A percentile compares a stretch with the other conserved stretches of the same genome.
phyloP scores from a whole-genome alignment of 2,113 vertebrate species.

The Irena cyanogastra region DNA sequence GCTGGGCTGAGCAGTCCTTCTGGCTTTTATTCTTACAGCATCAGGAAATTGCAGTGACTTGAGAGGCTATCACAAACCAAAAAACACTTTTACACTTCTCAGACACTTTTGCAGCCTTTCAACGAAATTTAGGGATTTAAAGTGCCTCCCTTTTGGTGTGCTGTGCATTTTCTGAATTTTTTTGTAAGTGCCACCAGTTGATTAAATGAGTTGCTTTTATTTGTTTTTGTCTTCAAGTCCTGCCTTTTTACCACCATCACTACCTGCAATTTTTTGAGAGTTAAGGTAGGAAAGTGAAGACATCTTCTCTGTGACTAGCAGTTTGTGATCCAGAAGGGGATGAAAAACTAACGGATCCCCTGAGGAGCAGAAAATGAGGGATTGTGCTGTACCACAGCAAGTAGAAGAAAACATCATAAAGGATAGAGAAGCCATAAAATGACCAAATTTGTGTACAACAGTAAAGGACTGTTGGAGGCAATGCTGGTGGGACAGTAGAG shows the following conservation, averaged over 20 bases:
- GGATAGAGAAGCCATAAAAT: background rate
- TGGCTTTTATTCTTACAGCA: slow-evolving; percentile 6
- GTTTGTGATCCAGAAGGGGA: background rate
- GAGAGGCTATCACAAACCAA: background rate
- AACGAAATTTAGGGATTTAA: background rate
- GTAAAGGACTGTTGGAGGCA: background rate
- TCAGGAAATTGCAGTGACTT: slow-evolving; percentile 18
- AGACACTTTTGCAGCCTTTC: background rate
- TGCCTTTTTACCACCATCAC: background rate
- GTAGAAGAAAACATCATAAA: background rate
- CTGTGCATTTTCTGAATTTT: background rate
- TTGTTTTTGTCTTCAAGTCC: background rate
- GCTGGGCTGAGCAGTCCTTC: background rate
- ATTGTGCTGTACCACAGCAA: background rate
- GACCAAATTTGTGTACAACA: background rate
- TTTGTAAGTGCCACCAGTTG: background rate
- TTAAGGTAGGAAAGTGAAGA: background rate
- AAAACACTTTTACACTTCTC: background rate
- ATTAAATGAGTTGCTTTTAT: background rate
- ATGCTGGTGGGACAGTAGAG: background rate
- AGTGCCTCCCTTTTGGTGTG: background rate
- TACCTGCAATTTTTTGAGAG: background rate
- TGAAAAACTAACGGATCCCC: background rate
- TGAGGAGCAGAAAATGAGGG: background rate
- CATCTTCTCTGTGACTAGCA: background rate